Evolutionary conservation across 2,797 vertebrate genomes (phyloP), one percentile per base, ranked within the genome.

Genomic region (Chromis chromis): DNA sequence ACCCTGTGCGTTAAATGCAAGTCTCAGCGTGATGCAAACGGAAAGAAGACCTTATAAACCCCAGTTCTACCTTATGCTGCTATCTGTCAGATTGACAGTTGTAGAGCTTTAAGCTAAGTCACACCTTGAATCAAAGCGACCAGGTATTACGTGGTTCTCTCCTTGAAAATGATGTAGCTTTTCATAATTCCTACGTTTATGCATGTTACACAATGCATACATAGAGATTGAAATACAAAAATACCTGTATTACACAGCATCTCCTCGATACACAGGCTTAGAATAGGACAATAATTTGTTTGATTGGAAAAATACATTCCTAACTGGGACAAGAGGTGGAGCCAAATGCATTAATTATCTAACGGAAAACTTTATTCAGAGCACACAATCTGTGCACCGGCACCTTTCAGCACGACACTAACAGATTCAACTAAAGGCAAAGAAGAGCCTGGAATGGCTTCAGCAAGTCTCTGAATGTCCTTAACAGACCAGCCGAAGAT

Each of bases 1-100:
- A 60, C 78, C 72, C 54, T 40, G 36, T 48, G 46, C 53, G 64
- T 76, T 48, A 16, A 70, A 59, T 71, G 36, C 68, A 50, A 40
- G 70, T 67, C 67, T 76, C 53, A 62, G 40, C 55, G 1, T 54
- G 67, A 56, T 40, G 42, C 46, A 64, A 64, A 76, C 22, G 10
- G 33, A 33, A 36, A 27, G 44, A 76, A 60, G 13, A 49, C 4
- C 8, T 78, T 68, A 83, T 46, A 9, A 76, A 66, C 28, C 3
- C 40, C 24, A 71, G 55, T 24, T 21, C 33, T 57, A 9, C 22
- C 9, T 17, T 8, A 33, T 1, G 8, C 65, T 50, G 7, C 31
- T 70, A 40, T 61, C 46, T 55, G 39, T 21, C 17, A 36, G 48
- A 65, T 66, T 50, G n/a, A 52, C 12, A 31, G 46, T 22, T 25